Base-by-base conservation (phyloP, 2,113 vertebrate genomes). In the Atractosteus spatula region DNA sequence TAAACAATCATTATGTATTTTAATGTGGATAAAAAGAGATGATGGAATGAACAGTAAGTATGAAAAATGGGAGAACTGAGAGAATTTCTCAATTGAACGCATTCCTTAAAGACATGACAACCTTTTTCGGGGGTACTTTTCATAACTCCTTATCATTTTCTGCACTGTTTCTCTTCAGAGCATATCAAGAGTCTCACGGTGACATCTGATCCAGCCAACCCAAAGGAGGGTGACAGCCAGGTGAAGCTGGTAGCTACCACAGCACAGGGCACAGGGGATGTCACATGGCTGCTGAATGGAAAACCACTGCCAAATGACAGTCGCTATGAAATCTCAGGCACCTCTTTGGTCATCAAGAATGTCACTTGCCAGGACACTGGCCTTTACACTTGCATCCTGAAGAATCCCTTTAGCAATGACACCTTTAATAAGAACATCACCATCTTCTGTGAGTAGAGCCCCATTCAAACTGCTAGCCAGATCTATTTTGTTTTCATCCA, bases 351-450 rank as follows among this genome's bases (percentile, higher is more conserved):
- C 17, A 80, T 92, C 43, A 76, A 64, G 8, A 1, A 2, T 4
- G 85, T 76, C 0, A 80, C 55, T n/a, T 83, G 85, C 8, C 80
- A 3, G 0, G 83, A 89, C 77, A 76, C 80, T 0, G 91, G 91
- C 42, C 65, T 0, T 6, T 92, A 92, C 69, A 41, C 67, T 0
- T 76, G 89, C 51, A 1, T 55, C 2, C 84, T 91, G 68, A 74
- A 2, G 0, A 92, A 92, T 82, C 89, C 89, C 12, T 86, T 85
- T 78, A 88, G 85, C 82, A 70, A 5, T 0, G 75, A 14, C 7
- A 81, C 29, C 0, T 4, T 66, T n/a, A 7, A 71, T 45, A 71
- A 17, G 3, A 78, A 80, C 7, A 3, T 91, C 76, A 77, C 69
- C 1, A 77, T 91, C 51, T 7, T 81, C 55, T 92, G 91, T 92